These are phyloP conservation scores for Pogoniulus pusillus DNA, from an alignment of 2,797 vertebrate species.

Conservation along the genomic window DNA sequence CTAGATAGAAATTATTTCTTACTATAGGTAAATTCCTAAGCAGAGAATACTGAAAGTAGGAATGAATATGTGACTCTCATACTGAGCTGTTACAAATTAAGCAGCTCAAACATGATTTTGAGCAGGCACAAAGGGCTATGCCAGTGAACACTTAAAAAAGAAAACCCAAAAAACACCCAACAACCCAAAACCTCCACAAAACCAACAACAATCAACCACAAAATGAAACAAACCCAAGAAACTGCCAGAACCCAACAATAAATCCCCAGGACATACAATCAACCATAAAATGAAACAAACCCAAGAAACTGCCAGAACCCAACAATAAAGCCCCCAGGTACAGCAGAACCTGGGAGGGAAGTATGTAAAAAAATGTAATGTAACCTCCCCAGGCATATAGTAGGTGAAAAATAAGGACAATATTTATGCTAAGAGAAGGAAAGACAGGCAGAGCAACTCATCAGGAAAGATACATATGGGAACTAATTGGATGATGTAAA, in stretches of 20 bases:
- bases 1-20: not conserved
- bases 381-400: not conserved
- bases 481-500: not conserved
- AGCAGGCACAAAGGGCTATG: not conserved
- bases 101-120: not conserved
- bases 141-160: not conserved
- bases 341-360: not conserved
- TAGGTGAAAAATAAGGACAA: not conserved
- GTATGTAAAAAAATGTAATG: not conserved
- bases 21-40: not conserved
- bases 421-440: not conserved
- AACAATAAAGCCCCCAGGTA: accelerated
- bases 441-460: not conserved
- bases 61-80: not conserved
- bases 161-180: accelerated
- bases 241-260: no score
- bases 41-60: not conserved
- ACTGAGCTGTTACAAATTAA: not conserved
- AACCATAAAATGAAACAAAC: not conserved
- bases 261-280: not conserved
- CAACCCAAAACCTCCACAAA: not conserved
- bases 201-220: not conserved
- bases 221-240: not conserved
- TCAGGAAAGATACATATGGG: not conserved
- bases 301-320: not conserved